phyloP scores from a whole-genome alignment of 2,797 vertebrate species.

The Orientallactaga sibirica region DNA sequence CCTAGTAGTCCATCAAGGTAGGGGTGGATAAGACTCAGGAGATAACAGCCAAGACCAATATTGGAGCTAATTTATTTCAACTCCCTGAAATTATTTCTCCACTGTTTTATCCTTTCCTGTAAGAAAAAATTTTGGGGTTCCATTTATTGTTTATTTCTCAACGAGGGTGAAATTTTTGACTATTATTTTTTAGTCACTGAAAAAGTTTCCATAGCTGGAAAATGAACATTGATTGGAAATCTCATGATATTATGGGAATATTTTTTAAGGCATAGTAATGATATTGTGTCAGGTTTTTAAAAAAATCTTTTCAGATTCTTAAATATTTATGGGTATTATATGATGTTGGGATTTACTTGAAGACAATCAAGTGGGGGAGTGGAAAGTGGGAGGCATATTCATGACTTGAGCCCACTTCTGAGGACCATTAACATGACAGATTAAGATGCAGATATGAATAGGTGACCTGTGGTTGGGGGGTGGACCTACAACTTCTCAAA shows the following conservation, averaged over 20 bases:
- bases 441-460: not conserved
- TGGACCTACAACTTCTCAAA: not conserved
- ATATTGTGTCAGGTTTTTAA: not conserved
- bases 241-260: not conserved
- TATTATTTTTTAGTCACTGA: not conserved
- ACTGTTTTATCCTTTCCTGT: not conserved
- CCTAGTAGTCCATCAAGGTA: conserved; percentile 47
- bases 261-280: not conserved
- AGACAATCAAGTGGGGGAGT: not conserved
- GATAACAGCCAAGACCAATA: conserved; percentile 25
- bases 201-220: conserved; percentile 5
- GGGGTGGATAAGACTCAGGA: conserved; percentile 61
- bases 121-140: conserved; percentile 24
- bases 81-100: not conserved
- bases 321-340: conserved; percentile 31
- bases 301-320: not conserved
- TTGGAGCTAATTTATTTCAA: not conserved
- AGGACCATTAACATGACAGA: not conserved
- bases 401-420: not conserved
- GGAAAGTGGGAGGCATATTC: not conserved
- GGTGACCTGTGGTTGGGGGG: no score
- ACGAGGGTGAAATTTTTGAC: not conserved
- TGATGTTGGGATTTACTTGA: not conserved
- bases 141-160: not conserved
- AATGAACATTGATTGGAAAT: not conserved